phyloP scores from a whole-genome alignment of 2,888 invertebrate genomes.

The Amphipyra berbera region DNA sequence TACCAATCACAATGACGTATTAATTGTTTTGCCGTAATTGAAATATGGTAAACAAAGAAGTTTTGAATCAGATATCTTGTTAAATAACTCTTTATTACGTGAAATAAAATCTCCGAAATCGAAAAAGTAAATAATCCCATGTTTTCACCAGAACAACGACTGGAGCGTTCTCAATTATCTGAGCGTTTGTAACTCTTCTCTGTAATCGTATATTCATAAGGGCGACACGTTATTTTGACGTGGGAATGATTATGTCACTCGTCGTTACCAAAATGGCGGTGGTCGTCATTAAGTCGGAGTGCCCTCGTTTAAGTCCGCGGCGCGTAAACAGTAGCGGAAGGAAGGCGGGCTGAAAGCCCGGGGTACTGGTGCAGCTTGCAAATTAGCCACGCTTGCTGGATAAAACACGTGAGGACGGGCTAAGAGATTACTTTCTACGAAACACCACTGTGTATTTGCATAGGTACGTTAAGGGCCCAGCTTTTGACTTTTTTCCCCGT shows the following conservation, averaged over 20 bases:
- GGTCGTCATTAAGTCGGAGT: slow-evolving; percentile 85
- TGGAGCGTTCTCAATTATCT: background rate
- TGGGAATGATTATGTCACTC: slow-evolving; percentile 68
- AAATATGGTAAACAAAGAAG: background rate
- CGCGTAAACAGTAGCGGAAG: slow-evolving; percentile 83
- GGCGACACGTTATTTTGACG: slow-evolving; percentile 51
- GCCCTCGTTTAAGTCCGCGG: slow-evolving; percentile 83
- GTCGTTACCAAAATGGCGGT: slow-evolving; percentile 80
- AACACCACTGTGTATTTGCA: slow-evolving; percentile 70
- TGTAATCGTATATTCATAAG: slow-evolving; percentile 40
- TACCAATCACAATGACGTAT: background rate
- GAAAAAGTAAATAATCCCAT: slow-evolving; percentile 3
- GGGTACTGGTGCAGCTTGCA: slow-evolving; percentile 77
- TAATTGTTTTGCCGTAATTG: background rate
- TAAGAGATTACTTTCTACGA: slow-evolving; percentile 80
- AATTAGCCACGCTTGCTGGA: slow-evolving; percentile 83
- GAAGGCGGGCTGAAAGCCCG: slow-evolving; percentile 83
- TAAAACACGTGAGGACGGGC: slow-evolving; percentile 77
- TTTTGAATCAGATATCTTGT: background rate
- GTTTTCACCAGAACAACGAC: background rate
- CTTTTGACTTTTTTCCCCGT: slow-evolving; percentile 54
- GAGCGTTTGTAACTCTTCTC: slow-evolving; percentile 9
- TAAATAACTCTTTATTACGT: background rate
- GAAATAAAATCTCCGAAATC: background rate
- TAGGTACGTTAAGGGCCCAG: slow-evolving; percentile 53